A percentile compares a stretch with the other conserved stretches of the same genome.
phyloP scores from a whole-genome alignment of 2,888 invertebrate genomes.

The Gryllus longicercus region DNA sequence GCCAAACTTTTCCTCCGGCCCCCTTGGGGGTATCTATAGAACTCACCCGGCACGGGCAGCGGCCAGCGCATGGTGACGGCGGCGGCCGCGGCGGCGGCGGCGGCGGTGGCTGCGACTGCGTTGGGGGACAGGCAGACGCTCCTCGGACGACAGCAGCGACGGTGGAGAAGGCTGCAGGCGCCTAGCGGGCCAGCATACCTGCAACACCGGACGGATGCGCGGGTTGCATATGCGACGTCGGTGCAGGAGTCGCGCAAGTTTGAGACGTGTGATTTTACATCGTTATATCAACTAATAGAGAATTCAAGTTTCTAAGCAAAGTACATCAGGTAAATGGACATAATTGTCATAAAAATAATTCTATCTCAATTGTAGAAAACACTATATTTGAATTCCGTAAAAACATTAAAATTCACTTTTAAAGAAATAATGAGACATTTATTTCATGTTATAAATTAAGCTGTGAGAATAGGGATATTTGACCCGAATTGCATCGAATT shows the following conservation, averaged over 20 bases:
- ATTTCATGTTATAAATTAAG: no score
- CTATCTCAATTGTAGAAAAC: no score
- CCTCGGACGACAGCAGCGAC: background rate
- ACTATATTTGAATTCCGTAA: no score
- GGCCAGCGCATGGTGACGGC: conserved; percentile 17
- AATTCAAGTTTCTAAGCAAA: no score
- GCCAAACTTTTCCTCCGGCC: background rate
- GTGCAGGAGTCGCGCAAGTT: background rate
- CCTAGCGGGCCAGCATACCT: conserved; percentile 7
- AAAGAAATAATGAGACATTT: no score
- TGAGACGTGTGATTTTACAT: background rate
- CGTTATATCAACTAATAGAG: no score
- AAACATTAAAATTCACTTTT: no score
- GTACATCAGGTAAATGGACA: no score
- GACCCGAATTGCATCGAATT: no score
- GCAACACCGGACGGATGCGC: background rate
- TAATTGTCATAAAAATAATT: no score
- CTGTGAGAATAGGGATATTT: no score
- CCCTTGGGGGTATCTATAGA: background rate
- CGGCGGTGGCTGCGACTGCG: background rate
- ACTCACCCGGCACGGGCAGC: conserved; percentile 7
- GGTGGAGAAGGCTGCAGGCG: background rate
- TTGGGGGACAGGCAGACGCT: background rate
- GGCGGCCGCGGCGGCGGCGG: background rate
- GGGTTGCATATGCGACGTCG: background rate